A percentile compares a stretch with the other conserved stretches of the same genome.
Conservation (phyloP, 1,140 invertebrate genomes). For the Archivesica marissinica region DNA sequence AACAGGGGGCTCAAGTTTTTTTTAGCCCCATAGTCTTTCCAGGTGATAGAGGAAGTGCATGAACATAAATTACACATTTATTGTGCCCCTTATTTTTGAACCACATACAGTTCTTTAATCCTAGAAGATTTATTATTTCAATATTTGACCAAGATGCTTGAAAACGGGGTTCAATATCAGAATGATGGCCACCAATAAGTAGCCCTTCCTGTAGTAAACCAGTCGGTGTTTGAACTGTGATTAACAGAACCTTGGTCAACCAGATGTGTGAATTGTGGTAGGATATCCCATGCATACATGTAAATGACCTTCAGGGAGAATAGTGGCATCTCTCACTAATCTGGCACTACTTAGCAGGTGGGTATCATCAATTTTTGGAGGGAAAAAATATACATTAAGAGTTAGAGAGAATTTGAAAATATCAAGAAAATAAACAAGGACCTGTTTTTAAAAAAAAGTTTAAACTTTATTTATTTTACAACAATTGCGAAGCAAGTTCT, state of each 20-base stretch:
- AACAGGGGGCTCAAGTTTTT: too few relatives aligned
- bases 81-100: too few relatives aligned
- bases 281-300: conserved; percentile 10
- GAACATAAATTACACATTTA: conserved; percentile 6
- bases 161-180: not conserved
- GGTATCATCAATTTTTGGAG: not conserved
- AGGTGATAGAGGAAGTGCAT: not conserved
- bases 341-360: not conserved
- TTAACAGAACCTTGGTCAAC: conserved; percentile 3
- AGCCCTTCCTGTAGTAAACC: conserved; percentile 18
- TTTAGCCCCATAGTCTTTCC: too few relatives aligned
- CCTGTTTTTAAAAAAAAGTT: not conserved
- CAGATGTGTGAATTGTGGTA: conserved; percentile 2
- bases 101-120: not conserved
- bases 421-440: not conserved
- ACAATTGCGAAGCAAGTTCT: not conserved
- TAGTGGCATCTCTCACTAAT: not conserved
- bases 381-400: not conserved
- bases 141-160: not conserved
- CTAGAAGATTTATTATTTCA: conserved; percentile 29
- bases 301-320: not conserved
- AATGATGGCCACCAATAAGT: not conserved
- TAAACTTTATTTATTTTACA: not conserved
- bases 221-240: conserved; percentile 15
- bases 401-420: too few relatives aligned